Evolutionary conservation across 2,888 invertebrate species (phyloP).

Genomic region (Clostera curtula): DNA sequence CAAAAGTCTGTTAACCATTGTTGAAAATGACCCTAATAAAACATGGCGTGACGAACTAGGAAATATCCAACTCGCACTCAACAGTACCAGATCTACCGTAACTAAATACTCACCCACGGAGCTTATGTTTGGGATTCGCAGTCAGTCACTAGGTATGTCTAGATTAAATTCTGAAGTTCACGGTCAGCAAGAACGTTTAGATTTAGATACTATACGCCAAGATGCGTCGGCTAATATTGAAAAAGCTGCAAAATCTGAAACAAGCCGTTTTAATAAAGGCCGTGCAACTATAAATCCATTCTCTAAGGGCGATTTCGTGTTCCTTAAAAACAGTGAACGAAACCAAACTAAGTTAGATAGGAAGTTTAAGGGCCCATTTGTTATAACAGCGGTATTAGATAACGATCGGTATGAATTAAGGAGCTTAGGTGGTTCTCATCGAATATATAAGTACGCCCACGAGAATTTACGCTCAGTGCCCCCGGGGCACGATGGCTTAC

Average conservation of each 20-base stretch:
- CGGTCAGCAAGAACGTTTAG: constrained; percentile 2
- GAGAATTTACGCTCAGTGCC: constrained; percentile 9
- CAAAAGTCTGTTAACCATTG: constrained; percentile 1
- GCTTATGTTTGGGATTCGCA: constrained; percentile 16
- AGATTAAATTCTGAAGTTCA: not conserved
- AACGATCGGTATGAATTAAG: constrained; percentile 13
- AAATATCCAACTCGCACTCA: constrained; percentile 18
- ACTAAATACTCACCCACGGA: constrained; percentile 17
- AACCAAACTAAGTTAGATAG: constrained; percentile 16
- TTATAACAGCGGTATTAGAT: constrained; percentile 9
- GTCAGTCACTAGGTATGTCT: constrained; percentile 9
- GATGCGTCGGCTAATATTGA: constrained; percentile 7
- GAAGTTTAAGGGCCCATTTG: constrained; percentile 14
- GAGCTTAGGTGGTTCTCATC: constrained; percentile 8
- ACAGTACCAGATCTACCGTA: constrained; percentile 14
- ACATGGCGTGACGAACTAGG: constrained; percentile 14
- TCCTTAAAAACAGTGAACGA: constrained; percentile 13
- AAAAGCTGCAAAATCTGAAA: constrained; percentile 6
- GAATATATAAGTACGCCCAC: constrained; percentile 13
- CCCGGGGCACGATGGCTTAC: constrained; percentile 11
- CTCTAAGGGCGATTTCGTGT: constrained; percentile 13
- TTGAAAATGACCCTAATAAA: constrained; percentile 1
- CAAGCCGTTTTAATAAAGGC: constrained; percentile 9
- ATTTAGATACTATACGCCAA: constrained; percentile 4
- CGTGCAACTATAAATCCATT: constrained; percentile 9